Base-by-base conservation (phyloP, 1,140 invertebrate genomes). In the Cephus cinctus region DNA sequence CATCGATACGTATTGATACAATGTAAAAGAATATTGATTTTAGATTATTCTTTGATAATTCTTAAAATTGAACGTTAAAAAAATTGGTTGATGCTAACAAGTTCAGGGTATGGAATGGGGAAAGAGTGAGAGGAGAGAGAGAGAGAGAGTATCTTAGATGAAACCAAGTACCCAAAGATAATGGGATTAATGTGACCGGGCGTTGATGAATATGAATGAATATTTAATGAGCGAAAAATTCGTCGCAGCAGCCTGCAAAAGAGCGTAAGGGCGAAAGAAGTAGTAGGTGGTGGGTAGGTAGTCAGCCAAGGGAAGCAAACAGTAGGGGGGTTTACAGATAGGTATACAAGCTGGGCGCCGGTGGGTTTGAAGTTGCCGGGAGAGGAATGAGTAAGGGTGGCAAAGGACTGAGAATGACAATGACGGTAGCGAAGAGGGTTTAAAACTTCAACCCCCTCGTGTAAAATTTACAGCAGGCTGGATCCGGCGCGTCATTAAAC, bases 401-500 rank as follows among this genome's bases (percentile, higher is more conserved):
- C n/a, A 27, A 27, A 27, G 25, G 25, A 16, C 16, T 38, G 53
- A 52, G 61, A 63, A 63, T 63, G 63, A 64, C 63, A 65, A 65
- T 69, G 63, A 63, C 46, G 58, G 52, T 48, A 48, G 52, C 47
- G 52, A 53, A 61, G 59, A 57, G 61, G 65, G 58, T 69, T 72
- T 70, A 66, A 69, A 68, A 59, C 58, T 56, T 39, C 36, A 38
- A 15, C 38, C 27, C 36, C 25, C 2, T 4, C 52, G 50, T 60
- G 56, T 45, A 57, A 66, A 67, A 66, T 68, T 66, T 70, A 73
- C 69, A 63, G 56, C 57, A 54, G 63, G 56, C 59, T 66, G 59
- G 62, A 72, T 73, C 62, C 65, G 62, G 65, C 67, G 67, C 67
- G 64, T 71, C 71, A 75, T 76, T 76, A 75, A 74, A 67, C 73